phyloP scores from a whole-genome alignment of 1,140 invertebrate genomes.

The Acyrthosiphon pisum region DNA sequence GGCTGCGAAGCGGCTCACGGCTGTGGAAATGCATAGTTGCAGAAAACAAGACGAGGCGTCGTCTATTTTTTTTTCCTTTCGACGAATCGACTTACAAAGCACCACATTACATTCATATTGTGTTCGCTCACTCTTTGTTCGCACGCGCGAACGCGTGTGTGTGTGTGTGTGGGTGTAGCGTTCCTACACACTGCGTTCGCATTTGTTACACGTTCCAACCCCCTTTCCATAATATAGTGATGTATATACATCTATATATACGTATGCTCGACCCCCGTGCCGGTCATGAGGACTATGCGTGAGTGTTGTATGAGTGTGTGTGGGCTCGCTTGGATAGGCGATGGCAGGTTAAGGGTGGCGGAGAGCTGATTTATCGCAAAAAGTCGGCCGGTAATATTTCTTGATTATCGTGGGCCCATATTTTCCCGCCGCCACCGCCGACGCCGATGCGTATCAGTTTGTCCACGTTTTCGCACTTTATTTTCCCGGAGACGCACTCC shows the following conservation, averaged over 20 bases:
- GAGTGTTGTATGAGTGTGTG: background rate
- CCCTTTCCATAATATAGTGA: background rate
- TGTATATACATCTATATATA: background rate
- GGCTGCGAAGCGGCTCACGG: too few species aligned
- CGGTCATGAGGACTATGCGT: background rate
- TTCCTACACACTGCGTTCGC: background rate
- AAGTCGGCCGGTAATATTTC: slow-evolving; percentile 47
- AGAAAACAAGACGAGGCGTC: background rate
- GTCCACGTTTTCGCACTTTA: slow-evolving; percentile 53
- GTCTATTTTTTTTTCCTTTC: slow-evolving; percentile 11
- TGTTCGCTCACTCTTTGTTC: background rate
- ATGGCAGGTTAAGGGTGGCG: background rate
- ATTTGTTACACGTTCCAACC: slow-evolving; percentile 1
- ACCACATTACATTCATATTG: slow-evolving; percentile 25
- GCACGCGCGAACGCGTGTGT: too few species aligned
- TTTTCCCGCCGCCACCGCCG: background rate
- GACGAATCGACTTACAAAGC: slow-evolving; percentile 15
- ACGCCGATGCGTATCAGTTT: slow-evolving; percentile 37
- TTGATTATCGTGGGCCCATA: slow-evolving; percentile 44
- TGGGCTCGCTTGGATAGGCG: background rate
- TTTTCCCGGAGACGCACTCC: background rate
- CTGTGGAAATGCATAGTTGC: background rate
- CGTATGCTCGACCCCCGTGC: background rate
- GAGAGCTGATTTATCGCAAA: slow-evolving; percentile 46
- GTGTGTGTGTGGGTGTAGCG: background rate